These are phyloP conservation scores for Thunnus thynnus DNA, from an alignment of 2,113 vertebrate species.

Conservation along the genomic window DNA sequence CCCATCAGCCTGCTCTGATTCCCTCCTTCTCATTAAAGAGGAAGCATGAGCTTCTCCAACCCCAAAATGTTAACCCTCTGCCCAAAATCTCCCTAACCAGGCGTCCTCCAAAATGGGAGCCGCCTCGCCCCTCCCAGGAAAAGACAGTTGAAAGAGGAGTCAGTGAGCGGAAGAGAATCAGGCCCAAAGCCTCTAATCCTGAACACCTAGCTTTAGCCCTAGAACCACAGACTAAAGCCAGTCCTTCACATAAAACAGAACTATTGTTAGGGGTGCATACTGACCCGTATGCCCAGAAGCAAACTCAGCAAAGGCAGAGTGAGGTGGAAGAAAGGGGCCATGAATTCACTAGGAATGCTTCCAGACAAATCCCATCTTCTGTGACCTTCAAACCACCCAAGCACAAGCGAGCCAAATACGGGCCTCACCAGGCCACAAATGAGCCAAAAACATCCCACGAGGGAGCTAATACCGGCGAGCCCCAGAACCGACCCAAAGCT, in stretches of 20 bases:
- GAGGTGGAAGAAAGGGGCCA: background rate
- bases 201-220: background rate
- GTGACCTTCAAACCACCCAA: conserved; percentile 10
- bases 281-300: background rate
- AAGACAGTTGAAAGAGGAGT: conserved; percentile 9
- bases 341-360: background rate
- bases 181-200: background rate
- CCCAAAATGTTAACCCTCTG: conserved; percentile 1
- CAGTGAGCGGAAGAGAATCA: background rate
- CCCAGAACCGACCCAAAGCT: conserved; percentile 39
- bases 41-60: conserved; percentile 39
- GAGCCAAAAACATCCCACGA: conserved; percentile 14
- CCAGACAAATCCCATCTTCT: background rate
- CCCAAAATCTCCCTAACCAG: conserved; percentile 38
- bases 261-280: background rate
- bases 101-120: conserved; percentile 55
- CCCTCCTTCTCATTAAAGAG: conserved; percentile 59
- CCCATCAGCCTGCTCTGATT: background rate
- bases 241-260: conserved; percentile 1
- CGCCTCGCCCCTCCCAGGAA: conserved; percentile 43
- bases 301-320: conserved; percentile 18
- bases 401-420: conserved; percentile 10
- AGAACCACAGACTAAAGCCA: background rate
- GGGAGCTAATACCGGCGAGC: background rate
- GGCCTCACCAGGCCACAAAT: background rate